These are phyloP conservation scores for Macrobrachium nipponense DNA, from an alignment of 1,140 invertebrate species.

Conservation along the genomic window DNA sequence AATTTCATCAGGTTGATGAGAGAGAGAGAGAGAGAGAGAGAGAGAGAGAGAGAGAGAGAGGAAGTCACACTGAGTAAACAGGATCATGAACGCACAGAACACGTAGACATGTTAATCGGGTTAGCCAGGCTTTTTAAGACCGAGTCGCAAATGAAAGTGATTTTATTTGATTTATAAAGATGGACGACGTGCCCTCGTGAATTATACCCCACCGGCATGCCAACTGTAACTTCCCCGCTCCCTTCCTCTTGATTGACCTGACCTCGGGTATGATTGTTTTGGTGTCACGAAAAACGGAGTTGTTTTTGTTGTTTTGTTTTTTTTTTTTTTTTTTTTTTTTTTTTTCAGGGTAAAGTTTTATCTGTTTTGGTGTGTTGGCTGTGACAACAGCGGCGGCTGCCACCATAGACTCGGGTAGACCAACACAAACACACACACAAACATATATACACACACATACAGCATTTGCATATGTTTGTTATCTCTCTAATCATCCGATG, in stretches of 20 bases:
- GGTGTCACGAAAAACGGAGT: neutral
- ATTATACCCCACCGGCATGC: constrained; percentile 52
- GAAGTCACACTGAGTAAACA: neutral
- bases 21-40: neutral
- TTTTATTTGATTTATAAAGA: constrained; percentile 55
- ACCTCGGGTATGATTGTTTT: neutral
- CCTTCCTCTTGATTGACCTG: neutral
- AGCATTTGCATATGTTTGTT: no score
- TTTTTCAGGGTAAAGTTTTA: no score
- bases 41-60: neutral
- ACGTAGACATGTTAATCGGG: constrained; percentile 47
- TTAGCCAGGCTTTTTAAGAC: constrained; percentile 15
- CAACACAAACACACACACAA: no score
- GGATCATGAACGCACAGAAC: no score
- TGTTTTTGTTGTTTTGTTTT: no score
- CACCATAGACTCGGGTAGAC: no score
- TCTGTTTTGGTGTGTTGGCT: no score
- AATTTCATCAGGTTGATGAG: neutral
- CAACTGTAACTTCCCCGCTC: constrained; percentile 4
- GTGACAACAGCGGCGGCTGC: no score
- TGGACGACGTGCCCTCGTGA: constrained; percentile 44
- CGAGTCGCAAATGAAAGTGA: constrained; percentile 50
- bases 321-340: no score
- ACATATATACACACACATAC: no score
- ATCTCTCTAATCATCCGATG: no score